Percentiles rank a stretch among this genome's conserved stretches.
phyloP scores from a whole-genome alignment of 23 tunicate species.

The Trididemnum nubilum region DNA sequence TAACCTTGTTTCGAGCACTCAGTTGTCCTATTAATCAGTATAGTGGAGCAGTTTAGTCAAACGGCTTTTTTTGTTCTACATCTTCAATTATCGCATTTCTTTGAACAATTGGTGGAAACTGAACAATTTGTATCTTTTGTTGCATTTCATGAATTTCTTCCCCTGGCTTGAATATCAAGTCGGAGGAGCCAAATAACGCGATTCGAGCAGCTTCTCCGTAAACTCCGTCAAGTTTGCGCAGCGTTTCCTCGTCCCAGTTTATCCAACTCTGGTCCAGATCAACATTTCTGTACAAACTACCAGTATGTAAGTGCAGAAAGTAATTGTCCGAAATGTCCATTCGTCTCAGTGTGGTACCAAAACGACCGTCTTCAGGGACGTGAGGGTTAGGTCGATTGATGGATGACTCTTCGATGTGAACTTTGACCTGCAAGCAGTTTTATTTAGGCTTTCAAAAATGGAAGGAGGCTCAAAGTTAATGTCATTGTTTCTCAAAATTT shows the following conservation, averaged over 20 bases:
- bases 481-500: no score
- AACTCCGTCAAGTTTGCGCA: slow-evolving; percentile 43
- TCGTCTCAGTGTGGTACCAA: slow-evolving; percentile 39
- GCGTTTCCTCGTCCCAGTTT: slow-evolving; percentile 37
- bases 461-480: no score
- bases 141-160: slow-evolving; percentile 35
- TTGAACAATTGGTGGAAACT: slow-evolving; percentile 34
- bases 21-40: no score
- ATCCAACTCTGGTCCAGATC: slow-evolving; percentile 15
- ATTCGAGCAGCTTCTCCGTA: slow-evolving; percentile 69
- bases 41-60: slow-evolving; percentile 3
- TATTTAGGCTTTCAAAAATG: no score
- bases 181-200: slow-evolving; percentile 64
- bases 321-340: slow-evolving; percentile 39
- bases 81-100: slow-evolving; percentile 36
- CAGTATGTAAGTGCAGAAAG: slow-evolving; percentile 58
- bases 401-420: slow-evolving; percentile 45
- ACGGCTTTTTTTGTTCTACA: not conserved
- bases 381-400: slow-evolving; percentile 67
- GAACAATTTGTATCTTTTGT: slow-evolving; percentile 24
- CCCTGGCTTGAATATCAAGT: slow-evolving; percentile 31
- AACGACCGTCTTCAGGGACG: slow-evolving; percentile 34
- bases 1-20: no score
- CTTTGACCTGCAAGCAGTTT: slow-evolving; percentile 32
- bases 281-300: slow-evolving; percentile 2